Evolutionary conservation across 1,140 invertebrate species (phyloP), one percentile per base, ranked within the genome.

Genomic region (Drosophila truncata): DNA sequence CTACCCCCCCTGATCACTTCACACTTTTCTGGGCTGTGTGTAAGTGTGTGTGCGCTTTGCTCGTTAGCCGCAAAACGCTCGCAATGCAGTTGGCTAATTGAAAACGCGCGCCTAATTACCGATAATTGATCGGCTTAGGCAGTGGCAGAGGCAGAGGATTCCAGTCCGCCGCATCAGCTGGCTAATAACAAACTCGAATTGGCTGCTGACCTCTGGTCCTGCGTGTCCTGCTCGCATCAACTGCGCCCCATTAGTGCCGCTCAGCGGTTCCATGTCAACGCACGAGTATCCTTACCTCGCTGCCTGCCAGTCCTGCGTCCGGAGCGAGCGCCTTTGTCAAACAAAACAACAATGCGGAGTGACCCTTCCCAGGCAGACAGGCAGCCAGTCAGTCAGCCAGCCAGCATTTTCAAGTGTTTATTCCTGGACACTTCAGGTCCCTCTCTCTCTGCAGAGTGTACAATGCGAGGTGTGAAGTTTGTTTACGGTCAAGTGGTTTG

Each of bases 381-480:
- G 63, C 70, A 33, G 27, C 2, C 75, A 27, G 16, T 46, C 49
- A 50, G 25, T 1, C 27, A 52, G 18, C 13, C 50, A 50, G 60
- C 73, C 76, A 63, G 62, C 84, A 64, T 69, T 66, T 54, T 82
- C 81, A 84, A 88, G 84, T 88, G 84, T 90, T 88, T 88, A 90
- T 88, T 88, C 87, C 85, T 78, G 81, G 76, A 70, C 85, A 85
- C 84, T 88, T 73, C 84, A 88, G 84, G 64, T 63, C 83, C 49
- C 62, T 41, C 49, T 31, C 57, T 46, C 49, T 31, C 64, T 11
- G 27, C 18, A 67, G 41, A 73, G 65, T 70, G 49, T 42, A 76
- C 84, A 90, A 72, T 90, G 67, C 63, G 80, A 88, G 85, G 84
- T 90, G 84, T 84, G 82, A 88, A 90, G 85, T 88, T 90, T 90